phyloP scores from a whole-genome alignment of 2,797 vertebrate species.

The Jordanella pulchra region DNA sequence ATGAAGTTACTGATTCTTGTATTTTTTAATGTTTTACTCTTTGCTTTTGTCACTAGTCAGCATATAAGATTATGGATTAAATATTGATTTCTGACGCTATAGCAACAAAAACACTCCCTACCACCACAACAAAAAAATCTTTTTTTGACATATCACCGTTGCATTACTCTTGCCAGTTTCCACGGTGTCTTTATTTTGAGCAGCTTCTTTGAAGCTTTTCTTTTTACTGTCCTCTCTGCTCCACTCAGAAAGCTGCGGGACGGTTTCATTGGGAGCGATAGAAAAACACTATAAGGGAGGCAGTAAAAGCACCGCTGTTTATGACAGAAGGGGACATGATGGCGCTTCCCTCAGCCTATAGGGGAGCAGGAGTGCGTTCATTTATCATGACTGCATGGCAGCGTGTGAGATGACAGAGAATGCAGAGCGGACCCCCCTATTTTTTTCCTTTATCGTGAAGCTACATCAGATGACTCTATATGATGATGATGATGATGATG shows the following conservation, averaged over 20 bases:
- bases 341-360: conserved; percentile 51
- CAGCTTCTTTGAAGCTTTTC: conserved; percentile 11
- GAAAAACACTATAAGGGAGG: conserved; percentile 49
- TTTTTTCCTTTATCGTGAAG: conserved; percentile 35
- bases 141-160: conserved; percentile 43
- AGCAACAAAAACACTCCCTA: too few relatives aligned
- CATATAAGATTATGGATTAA: too few relatives aligned
- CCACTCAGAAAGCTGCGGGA: conserved; percentile 11
- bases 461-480: conserved; percentile 36
- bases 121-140: not conserved
- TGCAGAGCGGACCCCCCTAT: conserved; percentile 9
- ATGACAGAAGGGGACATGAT: conserved; percentile 57
- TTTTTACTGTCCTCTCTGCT: not conserved
- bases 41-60: too few relatives aligned
- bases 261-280: conserved; percentile 65
- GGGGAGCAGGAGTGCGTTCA: conserved; percentile 53
- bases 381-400: conserved; percentile 58
- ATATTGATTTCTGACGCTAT: too few relatives aligned
- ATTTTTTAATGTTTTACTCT: too few relatives aligned
- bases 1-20: too few relatives aligned
- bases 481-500: conserved; percentile 56
- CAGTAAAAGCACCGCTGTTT: conserved; percentile 63
- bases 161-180: conserved; percentile 57
- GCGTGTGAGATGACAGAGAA: conserved; percentile 51
- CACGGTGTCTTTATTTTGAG: conserved; percentile 59